Conservation (phyloP, 2,888 invertebrate genomes). For the Dryocosmus kuriphilus region DNA sequence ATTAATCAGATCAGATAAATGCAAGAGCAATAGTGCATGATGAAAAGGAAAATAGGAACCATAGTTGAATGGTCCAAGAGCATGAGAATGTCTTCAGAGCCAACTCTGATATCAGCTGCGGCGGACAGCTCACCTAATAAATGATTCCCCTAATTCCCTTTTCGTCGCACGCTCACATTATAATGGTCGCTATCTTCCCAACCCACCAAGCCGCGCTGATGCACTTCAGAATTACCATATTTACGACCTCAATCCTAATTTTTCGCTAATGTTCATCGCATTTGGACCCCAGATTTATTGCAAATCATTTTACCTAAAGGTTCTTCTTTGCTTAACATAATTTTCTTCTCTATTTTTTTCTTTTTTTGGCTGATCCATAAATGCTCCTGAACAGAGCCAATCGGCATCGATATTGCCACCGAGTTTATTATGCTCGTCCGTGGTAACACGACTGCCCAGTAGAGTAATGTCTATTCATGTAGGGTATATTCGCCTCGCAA, state of each 20-base stretch:
- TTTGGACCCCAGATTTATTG: neutral
- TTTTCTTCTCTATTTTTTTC: neutral
- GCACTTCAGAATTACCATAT: conserved; percentile 73
- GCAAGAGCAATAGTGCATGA: neutral
- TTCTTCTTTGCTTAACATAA: too few species aligned
- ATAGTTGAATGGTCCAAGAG: conserved; percentile 44
- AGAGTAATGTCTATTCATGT: conserved; percentile 50
- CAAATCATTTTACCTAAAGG: too few species aligned
- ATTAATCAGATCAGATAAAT: neutral
- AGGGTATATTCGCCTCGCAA: conserved; percentile 64
- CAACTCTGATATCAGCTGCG: conserved; percentile 73
- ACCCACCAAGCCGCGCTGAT: conserved; percentile 70
- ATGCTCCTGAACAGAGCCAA: conserved; percentile 47
- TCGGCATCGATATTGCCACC: conserved; percentile 57
- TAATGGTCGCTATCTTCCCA: conserved; percentile 73
- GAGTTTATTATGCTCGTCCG: conserved; percentile 58
- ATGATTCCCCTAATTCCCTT: conserved; percentile 76
- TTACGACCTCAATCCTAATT: conserved; percentile 63
- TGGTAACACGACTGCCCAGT: conserved; percentile 55
- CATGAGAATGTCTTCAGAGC: conserved; percentile 61
- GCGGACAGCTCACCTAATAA: conserved; percentile 75
- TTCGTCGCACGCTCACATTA: conserved; percentile 71
- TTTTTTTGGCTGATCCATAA: neutral
- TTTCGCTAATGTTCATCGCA: conserved; percentile 54
- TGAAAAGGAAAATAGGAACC: conserved; percentile 5